These are phyloP conservation scores for Agapornis roseicollis DNA, from an alignment of 2,113 vertebrate genomes.

Conservation along the genomic window DNA sequence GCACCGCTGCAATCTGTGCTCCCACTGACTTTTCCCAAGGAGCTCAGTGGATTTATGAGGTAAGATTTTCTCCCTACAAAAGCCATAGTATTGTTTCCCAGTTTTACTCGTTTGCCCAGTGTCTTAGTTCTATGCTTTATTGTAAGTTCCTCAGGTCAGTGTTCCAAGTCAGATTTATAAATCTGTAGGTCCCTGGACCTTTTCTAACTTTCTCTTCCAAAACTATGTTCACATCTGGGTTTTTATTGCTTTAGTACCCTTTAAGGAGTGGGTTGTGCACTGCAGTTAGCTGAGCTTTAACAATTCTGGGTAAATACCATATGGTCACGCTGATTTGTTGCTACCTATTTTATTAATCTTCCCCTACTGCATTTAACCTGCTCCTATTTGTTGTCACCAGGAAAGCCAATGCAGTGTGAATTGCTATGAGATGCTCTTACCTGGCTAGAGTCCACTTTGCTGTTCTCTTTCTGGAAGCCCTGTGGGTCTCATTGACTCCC, in stretches of 20 bases:
- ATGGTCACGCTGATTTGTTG: not conserved
- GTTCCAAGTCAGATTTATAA: not conserved
- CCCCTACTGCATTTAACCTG: not conserved
- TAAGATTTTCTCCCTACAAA: not conserved
- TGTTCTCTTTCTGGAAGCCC: not conserved
- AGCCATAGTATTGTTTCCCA: not conserved
- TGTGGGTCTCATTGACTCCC: not conserved
- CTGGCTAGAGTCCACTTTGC: not conserved
- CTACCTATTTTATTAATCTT: not conserved
- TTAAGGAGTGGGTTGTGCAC: not conserved
- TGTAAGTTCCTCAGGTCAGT: not conserved
- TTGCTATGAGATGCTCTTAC: not conserved
- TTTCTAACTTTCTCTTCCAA: not conserved
- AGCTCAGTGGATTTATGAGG: not conserved
- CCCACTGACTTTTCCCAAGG: not conserved
- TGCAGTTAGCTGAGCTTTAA: not conserved
- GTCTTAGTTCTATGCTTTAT: not conserved
- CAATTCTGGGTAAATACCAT: not conserved
- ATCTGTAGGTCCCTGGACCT: not conserved
- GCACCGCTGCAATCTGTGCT: fast-evolving
- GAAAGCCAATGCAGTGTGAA: not conserved
- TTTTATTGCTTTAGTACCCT: not conserved
- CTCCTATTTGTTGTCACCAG: not conserved
- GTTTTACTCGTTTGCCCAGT: not conserved
- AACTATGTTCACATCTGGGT: not conserved